phyloP scores from a whole-genome alignment of 2,888 invertebrate genomes.

The Schizotus pectinicornis region DNA sequence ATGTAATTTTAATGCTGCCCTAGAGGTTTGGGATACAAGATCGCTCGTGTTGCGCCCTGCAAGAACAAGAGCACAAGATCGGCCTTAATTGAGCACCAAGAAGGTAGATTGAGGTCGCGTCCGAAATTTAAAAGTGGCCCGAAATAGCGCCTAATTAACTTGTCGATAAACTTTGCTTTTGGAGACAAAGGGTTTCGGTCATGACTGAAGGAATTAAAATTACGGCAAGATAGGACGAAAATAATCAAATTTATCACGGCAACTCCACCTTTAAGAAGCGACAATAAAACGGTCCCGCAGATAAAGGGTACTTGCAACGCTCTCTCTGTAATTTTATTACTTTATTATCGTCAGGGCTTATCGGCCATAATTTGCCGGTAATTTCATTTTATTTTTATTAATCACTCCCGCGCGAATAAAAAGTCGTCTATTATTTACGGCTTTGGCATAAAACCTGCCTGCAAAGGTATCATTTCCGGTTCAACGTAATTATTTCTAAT shows the following conservation, averaged over 20 bases:
- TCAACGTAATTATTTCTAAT: conserved; percentile 1
- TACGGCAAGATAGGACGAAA: conserved; percentile 11
- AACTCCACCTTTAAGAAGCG: conserved; percentile 22
- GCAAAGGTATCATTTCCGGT: neutral
- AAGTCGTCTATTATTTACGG: neutral
- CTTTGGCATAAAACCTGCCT: neutral
- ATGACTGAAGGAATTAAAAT: neutral
- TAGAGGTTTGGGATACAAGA: too few species aligned
- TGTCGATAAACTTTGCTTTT: too few species aligned
- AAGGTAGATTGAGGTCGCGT: too few species aligned
- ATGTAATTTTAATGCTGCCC: too few species aligned
- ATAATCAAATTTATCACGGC: conserved; percentile 24
- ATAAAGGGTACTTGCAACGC: conserved; percentile 26
- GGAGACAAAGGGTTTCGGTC: too few species aligned
- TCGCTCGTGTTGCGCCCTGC: too few species aligned
- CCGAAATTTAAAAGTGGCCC: too few species aligned
- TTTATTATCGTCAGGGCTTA: conserved; percentile 26
- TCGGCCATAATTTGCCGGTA: conserved; percentile 22
- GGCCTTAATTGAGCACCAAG: too few species aligned
- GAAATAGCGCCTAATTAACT: too few species aligned
- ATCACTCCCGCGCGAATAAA: conserved; percentile 9
- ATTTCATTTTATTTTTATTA: conserved; percentile 24
- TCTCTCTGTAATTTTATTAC: conserved; percentile 24
- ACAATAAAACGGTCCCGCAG: conserved; percentile 19
- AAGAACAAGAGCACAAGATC: too few species aligned